Conservation (phyloP, 2,888 invertebrate species). For the Brachypalpus laphriformis region DNA sequence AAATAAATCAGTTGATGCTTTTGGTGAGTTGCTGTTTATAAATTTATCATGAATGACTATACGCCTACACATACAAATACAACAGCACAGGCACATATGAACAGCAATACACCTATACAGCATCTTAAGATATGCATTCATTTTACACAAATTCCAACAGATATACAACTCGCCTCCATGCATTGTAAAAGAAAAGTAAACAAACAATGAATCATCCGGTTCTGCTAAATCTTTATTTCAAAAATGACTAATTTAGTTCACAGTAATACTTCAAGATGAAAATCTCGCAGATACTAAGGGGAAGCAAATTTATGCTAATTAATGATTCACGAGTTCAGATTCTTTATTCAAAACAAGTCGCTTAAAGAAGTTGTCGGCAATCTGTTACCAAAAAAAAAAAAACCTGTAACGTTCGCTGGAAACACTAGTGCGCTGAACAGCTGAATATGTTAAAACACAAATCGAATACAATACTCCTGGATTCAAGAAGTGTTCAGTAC, state of each 20-base stretch:
- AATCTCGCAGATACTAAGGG: not conserved
- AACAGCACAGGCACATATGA: too few relatives aligned
- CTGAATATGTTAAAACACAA: too few relatives aligned
- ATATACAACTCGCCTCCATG: not conserved
- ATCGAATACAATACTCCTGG: too few relatives aligned
- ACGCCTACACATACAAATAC: too few relatives aligned
- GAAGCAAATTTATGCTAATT: not conserved
- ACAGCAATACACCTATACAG: too few relatives aligned
- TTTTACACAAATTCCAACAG: not conserved
- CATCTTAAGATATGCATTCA: too few relatives aligned
- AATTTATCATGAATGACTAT: too few relatives aligned
- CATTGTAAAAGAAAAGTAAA: not conserved
- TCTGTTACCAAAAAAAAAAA: not conserved
- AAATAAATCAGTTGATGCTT: too few relatives aligned
- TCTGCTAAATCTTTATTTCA: not conserved
- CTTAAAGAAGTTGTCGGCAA: not conserved
- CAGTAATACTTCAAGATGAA: not conserved
- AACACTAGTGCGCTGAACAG: not conserved
- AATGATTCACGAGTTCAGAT: not conserved
- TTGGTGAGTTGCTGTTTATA: too few relatives aligned
- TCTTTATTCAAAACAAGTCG: not conserved
- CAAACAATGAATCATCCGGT: slow-evolving; percentile 22
- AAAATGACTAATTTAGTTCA: slow-evolving; percentile 32
- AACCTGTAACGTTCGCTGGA: not conserved
- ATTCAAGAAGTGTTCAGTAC: too few relatives aligned